Conservation (phyloP, 2,797 vertebrate species). For the Nyctalus aviator region DNA sequence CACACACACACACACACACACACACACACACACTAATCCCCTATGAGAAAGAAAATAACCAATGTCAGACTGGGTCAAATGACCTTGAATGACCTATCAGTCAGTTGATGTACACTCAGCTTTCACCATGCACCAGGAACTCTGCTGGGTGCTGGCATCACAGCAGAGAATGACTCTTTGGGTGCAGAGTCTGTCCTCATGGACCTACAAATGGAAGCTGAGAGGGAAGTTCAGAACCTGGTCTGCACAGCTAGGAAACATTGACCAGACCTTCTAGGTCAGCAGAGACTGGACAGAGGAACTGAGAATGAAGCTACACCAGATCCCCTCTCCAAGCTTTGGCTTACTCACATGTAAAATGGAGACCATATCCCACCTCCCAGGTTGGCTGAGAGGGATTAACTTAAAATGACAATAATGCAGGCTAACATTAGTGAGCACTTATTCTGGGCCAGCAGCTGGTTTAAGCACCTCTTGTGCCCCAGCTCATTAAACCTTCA, state of each 20-base stretch:
- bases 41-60: neutral
- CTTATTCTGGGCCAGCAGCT: neutral
- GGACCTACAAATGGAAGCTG: neutral
- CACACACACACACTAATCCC: neutral
- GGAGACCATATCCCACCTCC: neutral
- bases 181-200: neutral
- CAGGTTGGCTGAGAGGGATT: constrained; percentile 61
- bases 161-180: neutral
- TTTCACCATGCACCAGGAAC: neutral
- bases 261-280: constrained; percentile 15
- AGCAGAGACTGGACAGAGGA: constrained; percentile 51
- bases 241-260: neutral
- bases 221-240: neutral
- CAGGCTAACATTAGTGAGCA: neutral
- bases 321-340: neutral
- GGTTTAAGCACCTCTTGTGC: neutral
- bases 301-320: constrained; percentile 57
- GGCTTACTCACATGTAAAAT: constrained; percentile 34
- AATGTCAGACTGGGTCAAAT: neutral
- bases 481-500: neutral
- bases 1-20: neutral
- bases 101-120: neutral
- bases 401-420: constrained; percentile 56
- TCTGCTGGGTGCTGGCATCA: neutral
- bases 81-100: neutral